Evolutionary conservation across 2,797 vertebrate genomes (phyloP).

Genomic region (Sciurus carolinensis): DNA sequence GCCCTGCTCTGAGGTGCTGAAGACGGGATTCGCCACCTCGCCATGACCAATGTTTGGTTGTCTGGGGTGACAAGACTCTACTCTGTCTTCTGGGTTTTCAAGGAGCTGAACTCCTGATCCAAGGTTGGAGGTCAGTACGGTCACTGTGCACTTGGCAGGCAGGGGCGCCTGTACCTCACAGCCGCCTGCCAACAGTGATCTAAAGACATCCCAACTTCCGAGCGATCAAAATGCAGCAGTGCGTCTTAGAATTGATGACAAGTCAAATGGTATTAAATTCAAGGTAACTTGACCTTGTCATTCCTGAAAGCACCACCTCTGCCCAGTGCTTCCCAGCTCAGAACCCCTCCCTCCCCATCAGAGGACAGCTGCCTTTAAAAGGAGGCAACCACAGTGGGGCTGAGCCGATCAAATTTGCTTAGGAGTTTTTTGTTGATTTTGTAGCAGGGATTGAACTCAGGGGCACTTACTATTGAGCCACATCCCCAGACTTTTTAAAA

Average conservation of each 20-base stretch:
- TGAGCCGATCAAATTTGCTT: background rate
- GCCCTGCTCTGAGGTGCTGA: background rate
- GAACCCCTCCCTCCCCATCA: background rate
- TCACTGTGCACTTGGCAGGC: background rate
- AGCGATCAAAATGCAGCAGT: background rate
- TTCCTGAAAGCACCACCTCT: background rate
- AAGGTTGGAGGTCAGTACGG: background rate
- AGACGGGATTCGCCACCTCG: fast-evolving
- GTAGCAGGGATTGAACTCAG: too few species aligned
- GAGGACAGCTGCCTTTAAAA: background rate
- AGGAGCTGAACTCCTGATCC: background rate
- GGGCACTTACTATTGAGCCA: too few species aligned
- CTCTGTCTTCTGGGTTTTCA: background rate
- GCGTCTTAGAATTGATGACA: background rate
- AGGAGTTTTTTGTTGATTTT: background rate
- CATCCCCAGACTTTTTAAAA: too few species aligned
- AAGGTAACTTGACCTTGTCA: background rate
- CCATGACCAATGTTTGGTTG: background rate
- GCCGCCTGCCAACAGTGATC: background rate
- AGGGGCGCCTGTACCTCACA: background rate
- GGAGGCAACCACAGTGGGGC: background rate
- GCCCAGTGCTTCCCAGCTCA: background rate
- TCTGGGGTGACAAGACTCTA: background rate
- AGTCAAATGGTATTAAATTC: background rate
- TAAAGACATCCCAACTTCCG: background rate